Evolutionary conservation across 2,113 vertebrate genomes (phyloP), one percentile per base, ranked within the genome.

Genomic region (Micromys minutus): DNA sequence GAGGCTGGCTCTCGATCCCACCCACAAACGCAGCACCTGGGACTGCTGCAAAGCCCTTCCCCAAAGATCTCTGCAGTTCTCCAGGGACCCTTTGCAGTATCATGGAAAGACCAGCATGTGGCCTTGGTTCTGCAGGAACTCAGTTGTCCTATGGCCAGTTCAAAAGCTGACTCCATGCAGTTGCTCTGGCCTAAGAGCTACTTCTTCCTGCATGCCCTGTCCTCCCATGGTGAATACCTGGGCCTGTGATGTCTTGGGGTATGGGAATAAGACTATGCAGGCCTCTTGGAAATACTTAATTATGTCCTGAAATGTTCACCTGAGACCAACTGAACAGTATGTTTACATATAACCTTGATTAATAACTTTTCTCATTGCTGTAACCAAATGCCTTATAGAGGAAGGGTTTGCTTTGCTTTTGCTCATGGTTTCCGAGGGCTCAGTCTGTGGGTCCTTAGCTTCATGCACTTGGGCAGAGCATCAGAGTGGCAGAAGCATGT

Each of bases 171-270:
- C 7, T 50, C 63, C 31, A 39, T 0, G 1, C 22, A 10, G 5
- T 52, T 52, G 13, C 45, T 52, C 55, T 42, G 50, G 74, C 26
- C 72, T 7, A 15, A 71, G 71, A 52, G 61, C 55, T 11, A 57
- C 0, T 45, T 67, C 39, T 83, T 39, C 29, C 24, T 4, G 34
- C 57, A 61, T 26, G 57, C 61, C 16, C 61, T 24, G 45, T 63
- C 74, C 36, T 6, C 12, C 13, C 0, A 0, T 5, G 52, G 31
- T 22, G n/a, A n/a, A 29, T 34, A 21, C 47, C 6, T 29, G 67
- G 63, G 36, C 22, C 15, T 61, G 11, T 3, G 31, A 10, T 36
- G 57, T 24, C 26, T 76, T 52, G 55, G 69, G 22, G 39, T 5
- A 7, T 61, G 21, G 65, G 36, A 74, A 13, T 34, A 39, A 87